Evolutionary conservation across 1,140 invertebrate species (phyloP), one percentile per base, ranked within the genome.

Genomic region (Tetragnatha versicolor): DNA sequence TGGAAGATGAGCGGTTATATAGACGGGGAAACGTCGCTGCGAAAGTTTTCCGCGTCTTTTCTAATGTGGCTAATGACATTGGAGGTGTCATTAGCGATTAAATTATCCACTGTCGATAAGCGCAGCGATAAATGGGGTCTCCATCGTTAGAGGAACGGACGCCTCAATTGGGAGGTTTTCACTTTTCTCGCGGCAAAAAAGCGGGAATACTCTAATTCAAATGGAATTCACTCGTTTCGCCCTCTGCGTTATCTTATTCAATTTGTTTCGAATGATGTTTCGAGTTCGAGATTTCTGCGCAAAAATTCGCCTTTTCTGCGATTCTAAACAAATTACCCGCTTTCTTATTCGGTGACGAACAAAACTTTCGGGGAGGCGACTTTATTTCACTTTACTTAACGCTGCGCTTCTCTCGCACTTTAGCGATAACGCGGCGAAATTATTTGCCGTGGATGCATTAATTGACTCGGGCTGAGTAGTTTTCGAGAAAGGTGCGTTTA

Each of bases 41-140:
- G 37, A 77, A 77, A 77, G 45, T 65, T 77, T 77, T 55, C 73
- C 73, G 60, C 60, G 73, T 77, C 73, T 55, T 77, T 65, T 77
- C 73, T 77, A 66, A 77, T 77, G 60, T 51, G 49, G 60, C 73
- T 77, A 77, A 77, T 77, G 73, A 77, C 73, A 66, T 77, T 25
- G 60, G 73, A 77, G 73, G 73, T 77, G 73, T 77, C 73, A 77
- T 77, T 77, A 77, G 73, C 73, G 73, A 77, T 77, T 77, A 77
- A 77, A 77, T 76, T 77, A 77, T 77, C 73, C 73, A 53, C 73
- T 77, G 61, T 66, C 73, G 73, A 77, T 77, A 77, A 77, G 73
- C 60, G 73, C 61, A 29, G 73, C 73, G 73, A 77, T 77, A 77
- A 77, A 77, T 77, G 73, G 60, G 73, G 73, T 65, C 73, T 65